These are phyloP conservation scores for Ectropis grisescens DNA, from an alignment of 1,140 invertebrate species.

Conservation along the genomic window DNA sequence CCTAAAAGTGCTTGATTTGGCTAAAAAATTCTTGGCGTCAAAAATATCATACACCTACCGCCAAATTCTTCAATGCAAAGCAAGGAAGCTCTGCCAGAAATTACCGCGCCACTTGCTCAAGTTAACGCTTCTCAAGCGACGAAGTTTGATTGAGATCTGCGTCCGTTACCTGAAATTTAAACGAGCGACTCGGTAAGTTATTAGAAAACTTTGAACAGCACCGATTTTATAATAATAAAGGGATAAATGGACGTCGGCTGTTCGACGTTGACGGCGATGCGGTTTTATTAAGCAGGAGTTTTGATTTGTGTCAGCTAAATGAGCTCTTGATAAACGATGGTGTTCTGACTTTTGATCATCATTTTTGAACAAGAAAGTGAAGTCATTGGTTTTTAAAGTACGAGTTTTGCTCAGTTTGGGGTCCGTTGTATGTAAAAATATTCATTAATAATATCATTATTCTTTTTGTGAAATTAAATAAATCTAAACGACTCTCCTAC, in stretches of 20 bases:
- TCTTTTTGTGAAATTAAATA: no score
- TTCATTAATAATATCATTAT: no score
- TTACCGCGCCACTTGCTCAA: conserved; percentile 27
- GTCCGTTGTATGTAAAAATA: no score
- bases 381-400: no score
- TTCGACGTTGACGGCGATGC: neutral
- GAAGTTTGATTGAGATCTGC: conserved; percentile 43
- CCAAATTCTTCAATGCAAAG: no score
- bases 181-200: conserved; percentile 20
- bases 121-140: conserved; percentile 16
- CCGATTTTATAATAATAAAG: conserved; percentile 29
- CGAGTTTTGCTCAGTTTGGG: no score
- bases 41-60: no score
- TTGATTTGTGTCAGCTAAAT: neutral
- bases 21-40: no score
- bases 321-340: neutral
- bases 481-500: no score
- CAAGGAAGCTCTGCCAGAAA: no score
- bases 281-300: neutral
- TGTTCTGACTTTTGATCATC: neutral
- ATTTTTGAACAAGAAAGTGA: neutral
- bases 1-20: no score
- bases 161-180: conserved; percentile 35
- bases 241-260: conserved; percentile 7
- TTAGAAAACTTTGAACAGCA: conserved; percentile 26